These are phyloP conservation scores for Bovichtus diacanthus DNA, from an alignment of 2,797 vertebrate species.

Conservation along the genomic window DNA sequence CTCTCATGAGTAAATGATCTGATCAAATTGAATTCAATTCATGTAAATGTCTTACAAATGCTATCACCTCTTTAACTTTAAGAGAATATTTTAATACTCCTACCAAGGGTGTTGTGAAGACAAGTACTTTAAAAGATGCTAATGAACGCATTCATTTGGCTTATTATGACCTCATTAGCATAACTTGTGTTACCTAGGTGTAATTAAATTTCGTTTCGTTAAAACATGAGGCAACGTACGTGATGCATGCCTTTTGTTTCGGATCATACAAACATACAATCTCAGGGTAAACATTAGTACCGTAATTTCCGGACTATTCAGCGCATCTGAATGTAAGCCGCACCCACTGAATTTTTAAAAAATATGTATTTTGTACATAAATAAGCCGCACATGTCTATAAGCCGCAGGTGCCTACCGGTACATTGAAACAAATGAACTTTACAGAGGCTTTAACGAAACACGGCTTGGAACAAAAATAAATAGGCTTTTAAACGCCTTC, in stretches of 20 bases:
- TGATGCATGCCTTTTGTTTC: background rate
- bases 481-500: no score
- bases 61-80: background rate
- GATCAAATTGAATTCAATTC: background rate
- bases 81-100: background rate
- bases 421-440: no score
- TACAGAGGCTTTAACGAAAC: no score
- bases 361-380: no score
- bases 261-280: background rate
- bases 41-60: background rate
- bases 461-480: no score
- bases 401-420: no score
- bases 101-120: background rate
- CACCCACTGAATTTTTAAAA: no score
- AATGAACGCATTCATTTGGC: constrained; percentile 2
- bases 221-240: background rate
- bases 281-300: background rate
- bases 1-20: background rate
- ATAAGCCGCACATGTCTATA: no score
- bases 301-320: no score
- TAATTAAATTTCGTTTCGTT: constrained; percentile 16
- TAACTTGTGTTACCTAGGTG: constrained; percentile 7
- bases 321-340: no score
- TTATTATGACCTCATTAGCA: background rate
- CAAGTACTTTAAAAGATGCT: constrained; percentile 2